Conservation (phyloP, 2,888 invertebrate species). For the Calliopum simillimum region DNA sequence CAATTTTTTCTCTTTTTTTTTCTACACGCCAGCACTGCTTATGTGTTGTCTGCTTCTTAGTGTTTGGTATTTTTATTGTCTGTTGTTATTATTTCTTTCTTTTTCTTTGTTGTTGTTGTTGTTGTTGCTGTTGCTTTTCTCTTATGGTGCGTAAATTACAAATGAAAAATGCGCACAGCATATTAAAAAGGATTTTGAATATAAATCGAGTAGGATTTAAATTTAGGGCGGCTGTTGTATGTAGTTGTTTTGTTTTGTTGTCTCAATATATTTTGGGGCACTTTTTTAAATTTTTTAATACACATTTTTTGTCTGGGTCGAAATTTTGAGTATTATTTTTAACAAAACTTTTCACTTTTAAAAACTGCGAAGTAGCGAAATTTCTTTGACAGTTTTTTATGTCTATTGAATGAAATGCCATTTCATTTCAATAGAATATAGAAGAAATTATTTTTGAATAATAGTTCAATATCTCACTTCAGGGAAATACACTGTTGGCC, state of each 20-base stretch:
- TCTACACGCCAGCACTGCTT: neutral
- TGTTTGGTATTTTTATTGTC: neutral
- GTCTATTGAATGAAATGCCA: no score
- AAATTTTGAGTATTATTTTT: neutral
- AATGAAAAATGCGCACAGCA: constrained; percentile 59
- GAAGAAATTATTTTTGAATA: no score
- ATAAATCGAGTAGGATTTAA: constrained; percentile 29
- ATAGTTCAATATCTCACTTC: no score
- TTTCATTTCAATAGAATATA: no score
- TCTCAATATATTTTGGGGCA: no score
- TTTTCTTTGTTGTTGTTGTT: no score
- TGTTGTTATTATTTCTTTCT: neutral
- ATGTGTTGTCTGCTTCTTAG: neutral
- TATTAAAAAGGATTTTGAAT: constrained; percentile 58
- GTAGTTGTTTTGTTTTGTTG: neutral
- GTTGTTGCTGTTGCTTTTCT: neutral
- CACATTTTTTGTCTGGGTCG: neutral
- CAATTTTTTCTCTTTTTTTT: neutral
- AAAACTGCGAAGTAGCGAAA: no score
- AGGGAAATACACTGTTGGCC: no score
- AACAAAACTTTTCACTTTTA: neutral
- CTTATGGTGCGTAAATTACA: constrained; percentile 51
- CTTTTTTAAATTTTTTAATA: neutral
- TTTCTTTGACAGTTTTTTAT: no score
- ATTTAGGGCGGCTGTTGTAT: constrained; percentile 9